These are phyloP conservation scores for Alloplasta piceator DNA, from an alignment of 2,888 invertebrate species.

Conservation along the genomic window DNA sequence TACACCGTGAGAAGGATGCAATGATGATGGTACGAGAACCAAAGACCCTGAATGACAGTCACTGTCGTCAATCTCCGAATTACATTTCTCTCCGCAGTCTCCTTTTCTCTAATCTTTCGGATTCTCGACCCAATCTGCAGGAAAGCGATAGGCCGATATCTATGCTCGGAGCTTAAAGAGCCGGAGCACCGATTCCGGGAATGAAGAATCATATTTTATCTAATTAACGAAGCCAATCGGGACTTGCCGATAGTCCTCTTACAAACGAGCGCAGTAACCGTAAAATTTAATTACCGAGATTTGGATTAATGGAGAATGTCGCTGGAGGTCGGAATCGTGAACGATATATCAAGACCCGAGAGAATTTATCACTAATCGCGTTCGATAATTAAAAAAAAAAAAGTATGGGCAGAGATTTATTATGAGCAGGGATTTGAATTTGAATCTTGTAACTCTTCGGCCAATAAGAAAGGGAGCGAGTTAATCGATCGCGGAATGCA, in stretches of 20 bases:
- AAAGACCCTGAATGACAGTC: constrained; percentile 64
- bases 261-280: constrained; percentile 61
- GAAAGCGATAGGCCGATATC: constrained; percentile 63
- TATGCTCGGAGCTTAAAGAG: constrained; percentile 49
- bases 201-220: constrained; percentile 71
- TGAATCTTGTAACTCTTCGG: too few species aligned
- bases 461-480: too few species aligned
- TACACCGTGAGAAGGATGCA: constrained; percentile 27
- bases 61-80: constrained; percentile 62
- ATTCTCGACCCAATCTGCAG: constrained; percentile 15
- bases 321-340: neutral
- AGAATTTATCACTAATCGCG: neutral
- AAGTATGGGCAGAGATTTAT: too few species aligned
- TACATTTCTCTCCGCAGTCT: constrained; percentile 5
- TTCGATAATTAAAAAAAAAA: too few species aligned
- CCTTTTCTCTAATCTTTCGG: neutral
- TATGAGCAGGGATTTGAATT: too few species aligned
- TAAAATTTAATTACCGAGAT: constrained; percentile 74
- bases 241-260: constrained; percentile 46
- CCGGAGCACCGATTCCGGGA: constrained; percentile 71
- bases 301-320: constrained; percentile 66
- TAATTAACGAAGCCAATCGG: constrained; percentile 72
- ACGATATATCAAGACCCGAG: neutral
- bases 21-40: constrained; percentile 14
- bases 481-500: too few species aligned